A percentile compares a stretch with the other conserved stretches of the same genome.
Conservation (phyloP, 2,888 invertebrate genomes). For the Ochropleura plecta region DNA sequence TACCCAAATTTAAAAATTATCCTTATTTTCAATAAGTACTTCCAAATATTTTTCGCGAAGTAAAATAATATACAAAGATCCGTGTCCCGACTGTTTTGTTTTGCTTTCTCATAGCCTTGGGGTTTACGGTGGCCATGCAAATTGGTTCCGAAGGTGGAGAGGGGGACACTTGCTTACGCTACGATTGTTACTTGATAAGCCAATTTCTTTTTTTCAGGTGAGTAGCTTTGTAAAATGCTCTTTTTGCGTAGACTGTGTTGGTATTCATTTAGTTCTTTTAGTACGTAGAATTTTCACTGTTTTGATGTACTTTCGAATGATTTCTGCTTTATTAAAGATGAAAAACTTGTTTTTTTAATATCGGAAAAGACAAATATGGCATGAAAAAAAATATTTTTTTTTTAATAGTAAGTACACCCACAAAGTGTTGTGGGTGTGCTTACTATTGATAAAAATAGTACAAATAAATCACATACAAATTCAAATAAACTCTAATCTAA, state of each 20-base stretch:
- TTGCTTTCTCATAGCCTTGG: constrained; percentile 48
- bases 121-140: constrained; percentile 62
- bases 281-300: too few relatives aligned
- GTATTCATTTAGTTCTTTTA: neutral
- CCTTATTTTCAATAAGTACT: neutral
- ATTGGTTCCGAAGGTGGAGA: constrained; percentile 51
- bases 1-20: constrained; percentile 17
- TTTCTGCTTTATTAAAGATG: too few relatives aligned
- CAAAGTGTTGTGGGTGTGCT: too few relatives aligned
- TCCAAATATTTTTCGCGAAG: neutral
- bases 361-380: too few relatives aligned
- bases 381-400: too few relatives aligned
- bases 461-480: too few relatives aligned
- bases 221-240: constrained; percentile 49
- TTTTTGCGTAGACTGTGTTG: constrained; percentile 26
- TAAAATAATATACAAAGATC: constrained; percentile 39
- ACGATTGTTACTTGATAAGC: constrained; percentile 61
- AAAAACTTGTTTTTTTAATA: too few relatives aligned
- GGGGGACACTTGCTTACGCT: constrained; percentile 62
- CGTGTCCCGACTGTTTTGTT: constrained; percentile 47
- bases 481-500: too few relatives aligned
- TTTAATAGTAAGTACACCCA: too few relatives aligned
- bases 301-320: too few relatives aligned
- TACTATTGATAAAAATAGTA: too few relatives aligned
- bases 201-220: constrained; percentile 58